These are phyloP conservation scores for Eleginops maclovinus DNA, from an alignment of 2,113 vertebrate species.

Conservation along the genomic window DNA sequence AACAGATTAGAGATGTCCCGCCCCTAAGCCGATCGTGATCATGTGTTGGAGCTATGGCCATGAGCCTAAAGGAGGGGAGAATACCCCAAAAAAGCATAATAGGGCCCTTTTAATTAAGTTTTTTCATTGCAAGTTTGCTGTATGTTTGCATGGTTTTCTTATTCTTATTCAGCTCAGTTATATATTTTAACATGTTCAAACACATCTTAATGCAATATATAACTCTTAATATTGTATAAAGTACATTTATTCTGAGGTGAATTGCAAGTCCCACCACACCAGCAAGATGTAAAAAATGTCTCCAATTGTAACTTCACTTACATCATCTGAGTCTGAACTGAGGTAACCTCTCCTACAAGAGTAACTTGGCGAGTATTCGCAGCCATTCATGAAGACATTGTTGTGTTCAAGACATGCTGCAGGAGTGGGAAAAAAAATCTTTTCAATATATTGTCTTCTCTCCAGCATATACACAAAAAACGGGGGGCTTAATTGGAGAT, in stretches of 20 bases:
- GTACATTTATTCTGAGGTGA: background rate
- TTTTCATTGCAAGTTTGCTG: no score
- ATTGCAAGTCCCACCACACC: background rate
- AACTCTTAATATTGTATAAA: no score
- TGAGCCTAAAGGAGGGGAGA: no score
- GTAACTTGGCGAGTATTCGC: conserved; percentile 68
- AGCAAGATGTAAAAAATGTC: background rate
- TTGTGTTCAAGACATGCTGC: conserved; percentile 71
- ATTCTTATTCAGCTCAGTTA: no score
- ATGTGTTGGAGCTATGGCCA: no score
- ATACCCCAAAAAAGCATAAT: no score
- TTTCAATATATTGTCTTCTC: background rate
- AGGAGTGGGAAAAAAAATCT: background rate
- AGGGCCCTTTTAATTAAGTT: no score
- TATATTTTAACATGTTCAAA: no score
- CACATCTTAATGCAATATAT: no score
- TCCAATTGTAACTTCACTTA: conserved; percentile 72
- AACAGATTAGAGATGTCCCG: no score
- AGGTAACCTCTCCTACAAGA: conserved; percentile 75
- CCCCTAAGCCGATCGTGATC: no score
- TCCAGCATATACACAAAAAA: background rate
- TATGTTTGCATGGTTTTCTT: no score
- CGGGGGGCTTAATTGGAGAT: background rate
- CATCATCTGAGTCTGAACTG: conserved; percentile 83
- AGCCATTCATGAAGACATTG: conserved; percentile 63